A percentile compares a stretch with the other conserved stretches of the same genome.
Evolutionary conservation across 2,797 vertebrate species (phyloP).

Genomic region (Eulemur mongoz): DNA sequence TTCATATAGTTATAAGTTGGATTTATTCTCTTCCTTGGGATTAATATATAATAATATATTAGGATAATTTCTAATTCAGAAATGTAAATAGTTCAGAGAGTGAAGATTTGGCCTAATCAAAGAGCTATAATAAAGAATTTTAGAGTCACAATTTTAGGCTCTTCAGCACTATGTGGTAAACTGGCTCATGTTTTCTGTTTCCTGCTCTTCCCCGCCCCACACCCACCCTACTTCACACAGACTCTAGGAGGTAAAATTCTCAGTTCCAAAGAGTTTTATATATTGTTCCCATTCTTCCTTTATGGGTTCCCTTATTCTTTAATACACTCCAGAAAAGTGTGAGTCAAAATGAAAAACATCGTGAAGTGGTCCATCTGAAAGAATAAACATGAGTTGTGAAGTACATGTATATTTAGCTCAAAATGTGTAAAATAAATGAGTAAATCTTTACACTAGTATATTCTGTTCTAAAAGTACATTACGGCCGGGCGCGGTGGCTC

Average conservation of each 20-base stretch:
- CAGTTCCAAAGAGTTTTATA: neutral
- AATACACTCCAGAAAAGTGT: neutral
- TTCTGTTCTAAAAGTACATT: neutral
- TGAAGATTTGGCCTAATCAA: neutral
- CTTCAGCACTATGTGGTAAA: neutral
- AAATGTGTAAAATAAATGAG: neutral
- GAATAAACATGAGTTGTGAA: neutral
- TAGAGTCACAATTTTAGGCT: neutral
- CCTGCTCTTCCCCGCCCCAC: neutral
- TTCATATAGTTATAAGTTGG: neutral
- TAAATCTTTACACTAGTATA: neutral
- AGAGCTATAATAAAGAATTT: neutral
- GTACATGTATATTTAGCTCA: neutral
- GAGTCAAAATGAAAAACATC: neutral
- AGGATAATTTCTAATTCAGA: neutral
- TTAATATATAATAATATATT: neutral
- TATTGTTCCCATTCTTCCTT: neutral
- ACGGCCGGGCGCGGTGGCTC: no score
- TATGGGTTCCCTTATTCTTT: neutral
- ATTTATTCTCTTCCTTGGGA: neutral
- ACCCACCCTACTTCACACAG: neutral
- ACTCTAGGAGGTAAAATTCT: neutral
- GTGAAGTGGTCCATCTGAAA: neutral
- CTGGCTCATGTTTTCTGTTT: neutral
- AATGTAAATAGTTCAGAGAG: neutral